Conservation (phyloP, 2,113 vertebrate genomes). For the Brachyhypopomus gauderio region DNA sequence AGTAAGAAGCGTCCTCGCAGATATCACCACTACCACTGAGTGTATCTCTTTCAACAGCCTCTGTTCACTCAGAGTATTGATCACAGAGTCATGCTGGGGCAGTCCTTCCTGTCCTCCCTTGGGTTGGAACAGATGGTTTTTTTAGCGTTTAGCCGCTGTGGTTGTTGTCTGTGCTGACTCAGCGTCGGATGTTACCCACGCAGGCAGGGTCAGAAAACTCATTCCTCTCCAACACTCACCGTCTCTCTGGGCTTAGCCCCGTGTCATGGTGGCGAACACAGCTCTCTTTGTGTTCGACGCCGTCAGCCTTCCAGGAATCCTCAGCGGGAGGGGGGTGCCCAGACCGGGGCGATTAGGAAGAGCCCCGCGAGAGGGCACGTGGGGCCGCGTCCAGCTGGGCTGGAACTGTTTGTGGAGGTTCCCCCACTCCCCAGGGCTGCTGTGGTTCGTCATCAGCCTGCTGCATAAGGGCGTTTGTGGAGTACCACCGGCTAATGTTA, state of each 20-base stretch:
- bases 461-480: neutral
- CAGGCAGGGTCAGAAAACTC: constrained; percentile 46
- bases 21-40: neutral
- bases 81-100: constrained; percentile 14
- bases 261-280: constrained; percentile 66
- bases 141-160: neutral
- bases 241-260: constrained; percentile 60
- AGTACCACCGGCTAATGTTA: constrained; percentile 4
- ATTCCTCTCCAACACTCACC: constrained; percentile 62
- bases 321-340: constrained; percentile 56
- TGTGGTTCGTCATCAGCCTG: constrained; percentile 24
- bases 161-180: constrained; percentile 66
- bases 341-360: constrained; percentile 35
- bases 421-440: constrained; percentile 48
- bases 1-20: neutral
- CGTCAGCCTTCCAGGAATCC: constrained; percentile 59
- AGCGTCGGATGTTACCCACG: constrained; percentile 59
- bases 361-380: constrained; percentile 13
- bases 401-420: constrained; percentile 53
- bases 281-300: constrained; percentile 68
- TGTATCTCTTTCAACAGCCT: neutral
- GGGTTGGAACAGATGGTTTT: neutral
- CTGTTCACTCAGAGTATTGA: neutral
- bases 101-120: too few species aligned
- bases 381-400: constrained; percentile 4